A percentile compares a stretch with the other conserved stretches of the same genome.
phyloP scores from a whole-genome alignment of 2,888 invertebrate species.

The Incurvaria masculella region DNA sequence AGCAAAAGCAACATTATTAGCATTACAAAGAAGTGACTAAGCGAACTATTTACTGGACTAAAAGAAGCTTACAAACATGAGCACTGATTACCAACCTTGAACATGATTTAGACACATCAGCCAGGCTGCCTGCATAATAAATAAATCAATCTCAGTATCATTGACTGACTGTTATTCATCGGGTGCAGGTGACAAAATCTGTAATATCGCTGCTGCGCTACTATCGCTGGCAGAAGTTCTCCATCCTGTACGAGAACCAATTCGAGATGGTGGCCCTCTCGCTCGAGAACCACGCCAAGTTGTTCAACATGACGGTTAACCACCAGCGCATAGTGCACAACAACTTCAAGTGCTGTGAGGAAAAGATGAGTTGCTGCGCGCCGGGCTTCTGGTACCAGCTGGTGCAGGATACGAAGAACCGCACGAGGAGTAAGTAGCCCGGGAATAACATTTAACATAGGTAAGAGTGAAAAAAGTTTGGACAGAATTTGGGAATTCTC shows the following conservation, averaged over 20 bases:
- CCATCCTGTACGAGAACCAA: constrained; percentile 78
- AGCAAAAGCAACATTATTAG: too few relatives aligned
- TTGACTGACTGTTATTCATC: constrained; percentile 13
- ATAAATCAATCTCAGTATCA: not conserved
- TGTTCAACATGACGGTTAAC: constrained; percentile 81
- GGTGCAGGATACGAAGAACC: constrained; percentile 81
- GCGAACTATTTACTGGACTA: too few relatives aligned
- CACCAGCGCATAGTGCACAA: constrained; percentile 70
- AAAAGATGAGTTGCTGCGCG: constrained; percentile 71
- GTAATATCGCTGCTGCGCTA: constrained; percentile 87
- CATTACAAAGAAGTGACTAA: too few relatives aligned
- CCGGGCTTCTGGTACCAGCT: constrained; percentile 80
- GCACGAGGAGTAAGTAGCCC: constrained; percentile 68
- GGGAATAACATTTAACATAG: too few relatives aligned
- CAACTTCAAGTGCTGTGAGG: constrained; percentile 73
- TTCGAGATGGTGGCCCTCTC: constrained; percentile 82
- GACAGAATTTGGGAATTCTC: too few relatives aligned
- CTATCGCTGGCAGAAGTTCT: constrained; percentile 93
- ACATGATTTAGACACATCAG: too few relatives aligned
- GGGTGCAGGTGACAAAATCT: constrained; percentile 83
- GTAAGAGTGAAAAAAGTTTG: too few relatives aligned
- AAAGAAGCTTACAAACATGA: too few relatives aligned
- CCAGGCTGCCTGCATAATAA: not conserved
- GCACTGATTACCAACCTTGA: too few relatives aligned
- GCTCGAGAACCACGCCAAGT: constrained; percentile 70